Percentiles rank a stretch among this genome's conserved stretches.
Evolutionary conservation across 2,113 vertebrate species (phyloP).

Genomic region (Tachuris rubrigastra): DNA sequence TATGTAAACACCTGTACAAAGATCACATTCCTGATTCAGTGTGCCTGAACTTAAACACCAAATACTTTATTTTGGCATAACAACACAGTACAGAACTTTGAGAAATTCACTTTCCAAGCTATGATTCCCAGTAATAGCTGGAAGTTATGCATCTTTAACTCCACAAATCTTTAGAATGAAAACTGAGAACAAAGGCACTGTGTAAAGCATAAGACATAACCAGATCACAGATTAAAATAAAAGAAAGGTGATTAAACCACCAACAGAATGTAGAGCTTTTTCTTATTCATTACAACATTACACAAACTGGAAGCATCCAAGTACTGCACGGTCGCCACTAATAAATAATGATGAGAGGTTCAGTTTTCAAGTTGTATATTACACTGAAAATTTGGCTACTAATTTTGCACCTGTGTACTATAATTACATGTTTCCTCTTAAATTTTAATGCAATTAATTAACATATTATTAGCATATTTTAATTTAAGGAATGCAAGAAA

Average conservation of each 20-base stretch:
- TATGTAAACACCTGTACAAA: not conserved
- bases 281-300: not conserved
- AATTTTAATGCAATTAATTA: constrained; percentile 37
- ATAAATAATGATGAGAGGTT: not conserved
- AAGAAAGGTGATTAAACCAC: not conserved
- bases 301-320: not conserved
- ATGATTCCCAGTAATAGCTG: not conserved
- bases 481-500: not conserved
- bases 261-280: not conserved
- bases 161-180: not conserved
- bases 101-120: not conserved
- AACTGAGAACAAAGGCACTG: not conserved
- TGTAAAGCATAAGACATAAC: not conserved
- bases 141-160: not conserved
- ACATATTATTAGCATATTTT: not conserved
- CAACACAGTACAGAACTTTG: not conserved
- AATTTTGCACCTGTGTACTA: not conserved
- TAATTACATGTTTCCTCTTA: not conserved
- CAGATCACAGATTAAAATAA: not conserved
- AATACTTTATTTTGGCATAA: not conserved
- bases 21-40: not conserved
- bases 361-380: not conserved
- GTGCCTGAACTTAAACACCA: not conserved
- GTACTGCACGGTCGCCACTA: not conserved
- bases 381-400: not conserved